Base-by-base conservation (phyloP, 2,113 vertebrate genomes). In the Anas platyrhynchos region DNA sequence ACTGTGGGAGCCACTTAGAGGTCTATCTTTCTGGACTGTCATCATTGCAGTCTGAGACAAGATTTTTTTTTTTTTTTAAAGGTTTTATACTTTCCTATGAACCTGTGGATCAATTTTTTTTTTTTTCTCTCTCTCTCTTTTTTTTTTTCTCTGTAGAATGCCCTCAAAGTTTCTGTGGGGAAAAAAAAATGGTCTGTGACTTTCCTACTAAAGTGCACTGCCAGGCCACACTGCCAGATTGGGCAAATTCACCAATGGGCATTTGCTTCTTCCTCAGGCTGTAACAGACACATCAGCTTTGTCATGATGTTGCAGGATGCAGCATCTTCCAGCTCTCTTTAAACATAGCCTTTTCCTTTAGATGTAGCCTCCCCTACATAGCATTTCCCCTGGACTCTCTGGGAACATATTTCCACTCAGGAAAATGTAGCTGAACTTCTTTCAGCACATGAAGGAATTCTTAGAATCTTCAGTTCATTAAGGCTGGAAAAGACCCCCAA, bases 201-300 rank as follows among this genome's bases (percentile, higher is more conserved):
- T 52, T 26, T 81, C 68, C 71, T 58, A 6, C 20, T 43, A 13
- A 23, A 66, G 46, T 11, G 44, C 44, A 46, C 38, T 43, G 69
- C 16, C 34, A 59, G 32, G 16, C 25, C 31, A 32, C 3, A 8
- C 22, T 13, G 48, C 5, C 41, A 61, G 55, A 44, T 65, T 15
- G 5, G 26, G 11, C 55, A 41, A 38, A 26, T 2, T 81, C 55
- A 48, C 18, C 23, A 1, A 17, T 2, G 2, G 0, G 0, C 4
- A 1, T 2, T 38, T 63, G 23, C 31, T 65, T 55, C 44, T 15
- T 61, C 6, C 27, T 58, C 29, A 13, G 61, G 50, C 36, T 41
- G 29, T 29, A 22, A 36, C 1, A 3, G 23, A 41, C 15, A 48
- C 36, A 27, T 31, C 0, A 2, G 16, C 29, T 68, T 34, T 52